A percentile compares a stretch with the other conserved stretches of the same genome.
Evolutionary conservation across 2,113 vertebrate genomes (phyloP).

Genomic region (Alosa alosa): DNA sequence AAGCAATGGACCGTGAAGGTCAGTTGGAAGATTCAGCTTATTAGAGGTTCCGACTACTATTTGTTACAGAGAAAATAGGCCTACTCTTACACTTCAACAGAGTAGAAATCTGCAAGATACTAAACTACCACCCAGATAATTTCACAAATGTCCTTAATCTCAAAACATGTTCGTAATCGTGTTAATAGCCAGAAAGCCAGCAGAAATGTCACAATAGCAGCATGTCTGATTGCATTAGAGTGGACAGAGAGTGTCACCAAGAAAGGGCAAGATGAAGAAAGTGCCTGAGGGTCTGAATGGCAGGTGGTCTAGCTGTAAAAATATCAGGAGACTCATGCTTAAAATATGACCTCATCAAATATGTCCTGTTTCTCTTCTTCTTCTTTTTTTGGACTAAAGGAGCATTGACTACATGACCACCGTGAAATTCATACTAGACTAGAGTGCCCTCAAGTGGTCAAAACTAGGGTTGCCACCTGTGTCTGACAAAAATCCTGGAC

Average conservation of each 20-base stretch:
- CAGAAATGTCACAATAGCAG: slow-evolving; percentile 7
- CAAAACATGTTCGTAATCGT: neutral
- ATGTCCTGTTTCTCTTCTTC: neutral
- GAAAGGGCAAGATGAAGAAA: neutral
- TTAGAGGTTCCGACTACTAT: neutral
- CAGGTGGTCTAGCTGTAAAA: slow-evolving; percentile 27
- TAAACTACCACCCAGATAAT: neutral
- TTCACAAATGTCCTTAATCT: neutral
- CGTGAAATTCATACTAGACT: neutral
- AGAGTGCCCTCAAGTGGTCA: neutral
- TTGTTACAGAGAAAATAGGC: neutral
- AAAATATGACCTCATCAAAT: slow-evolving; percentile 24
- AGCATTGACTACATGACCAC: neutral
- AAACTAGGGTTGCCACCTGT: too few relatives aligned
- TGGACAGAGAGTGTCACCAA: slow-evolving; percentile 7
- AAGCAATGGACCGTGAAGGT: neutral
- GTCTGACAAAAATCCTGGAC: too few relatives aligned
- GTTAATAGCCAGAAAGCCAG: slow-evolving; percentile 19
- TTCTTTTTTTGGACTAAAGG: neutral
- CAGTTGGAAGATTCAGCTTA: neutral
- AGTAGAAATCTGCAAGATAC: neutral
- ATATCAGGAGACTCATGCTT: slow-evolving; percentile 12
- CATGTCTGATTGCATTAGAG: neutral
- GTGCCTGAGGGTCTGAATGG: neutral
- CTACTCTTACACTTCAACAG: neutral